Evolutionary conservation across 2,797 vertebrate genomes (phyloP).

Genomic region (Malurus leucopterus): DNA sequence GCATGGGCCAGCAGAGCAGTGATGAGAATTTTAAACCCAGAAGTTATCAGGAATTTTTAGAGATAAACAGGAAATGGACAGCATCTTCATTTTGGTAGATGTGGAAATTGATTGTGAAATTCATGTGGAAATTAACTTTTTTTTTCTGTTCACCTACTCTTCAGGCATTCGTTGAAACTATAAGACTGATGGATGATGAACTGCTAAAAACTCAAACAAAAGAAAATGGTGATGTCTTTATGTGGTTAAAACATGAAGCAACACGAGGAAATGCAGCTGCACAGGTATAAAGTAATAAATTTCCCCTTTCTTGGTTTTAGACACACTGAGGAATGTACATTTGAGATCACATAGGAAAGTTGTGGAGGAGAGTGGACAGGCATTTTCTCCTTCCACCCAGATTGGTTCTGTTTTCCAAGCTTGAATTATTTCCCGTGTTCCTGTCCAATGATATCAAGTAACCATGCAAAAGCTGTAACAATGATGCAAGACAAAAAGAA

Average conservation of each 20-base stretch:
- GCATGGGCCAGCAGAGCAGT: neutral
- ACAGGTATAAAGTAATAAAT: constrained; percentile 74
- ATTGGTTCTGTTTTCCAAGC: neutral
- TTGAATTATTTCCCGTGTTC: neutral
- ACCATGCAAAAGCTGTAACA: neutral
- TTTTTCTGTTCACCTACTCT: constrained; percentile 13
- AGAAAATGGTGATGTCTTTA: constrained; percentile 78
- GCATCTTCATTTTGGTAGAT: neutral
- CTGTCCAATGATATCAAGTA: neutral
- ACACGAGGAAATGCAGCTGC: constrained; percentile 80
- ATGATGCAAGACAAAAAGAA: neutral
- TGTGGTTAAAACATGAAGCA: constrained; percentile 86
- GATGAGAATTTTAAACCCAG: neutral
- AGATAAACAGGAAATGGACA: neutral
- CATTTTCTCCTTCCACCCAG: neutral
- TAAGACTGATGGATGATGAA: constrained; percentile 80
- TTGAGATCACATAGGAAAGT: neutral
- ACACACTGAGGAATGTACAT: neutral
- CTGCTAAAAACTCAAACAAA: constrained; percentile 76
- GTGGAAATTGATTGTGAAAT: neutral
- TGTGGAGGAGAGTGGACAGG: neutral
- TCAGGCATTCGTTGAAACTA: constrained; percentile 80
- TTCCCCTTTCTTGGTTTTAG: neutral
- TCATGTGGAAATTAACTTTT: neutral
- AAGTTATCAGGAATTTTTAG: neutral